Evolutionary conservation across 2,888 invertebrate species (phyloP), one percentile per base, ranked within the genome.

Genomic region (Luffia ferchaultella): DNA sequence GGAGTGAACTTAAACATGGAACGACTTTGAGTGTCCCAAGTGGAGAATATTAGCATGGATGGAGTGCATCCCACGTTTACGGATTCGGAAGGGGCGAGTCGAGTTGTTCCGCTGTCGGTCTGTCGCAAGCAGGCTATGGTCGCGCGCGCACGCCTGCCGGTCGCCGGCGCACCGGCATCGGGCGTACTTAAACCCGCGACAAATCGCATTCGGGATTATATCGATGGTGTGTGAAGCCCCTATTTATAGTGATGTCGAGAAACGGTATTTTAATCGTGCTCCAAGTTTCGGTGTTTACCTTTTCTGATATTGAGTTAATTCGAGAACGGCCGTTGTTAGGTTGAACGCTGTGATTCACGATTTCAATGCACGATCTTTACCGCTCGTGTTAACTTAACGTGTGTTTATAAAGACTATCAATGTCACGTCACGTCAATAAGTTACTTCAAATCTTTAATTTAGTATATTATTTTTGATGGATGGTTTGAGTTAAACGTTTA

Each of bases 1-100:
- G n/a, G n/a, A n/a, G n/a, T n/a, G n/a, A n/a, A n/a, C n/a, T n/a
- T n/a, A n/a, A n/a, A n/a, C n/a, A n/a, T n/a, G 30, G 5, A 30
- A 7, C 30, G 30, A 30, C 5, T 30, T 30, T 30, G 30, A 30
- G 12, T 30, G 30, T 30, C 12, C 30, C 12, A 30, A 30, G 12
- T 12, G 30, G 3, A 12, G 30, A 75, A 69, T 72, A 75, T 75
- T 74, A 65, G 67, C 74, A 30, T 30, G n/a, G n/a, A n/a, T n/a
- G 5, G 30, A 30, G 30, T 78, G 79, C 77, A 80, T 82, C 79
- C 73, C 53, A 70, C 74, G 78, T 73, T 75, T 77, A 78, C 70
- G 69, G 73, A 69, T 73, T 76, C 77, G 74, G 79, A 78, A 79
- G 78, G 80, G 82, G 74, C 74, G 72, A 73, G n/a, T n/a, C n/a